A percentile compares a stretch with the other conserved stretches of the same genome.
These are phyloP conservation scores for Ceratosolen solmsi DNA, from an alignment of 1,140 invertebrate genomes.

Conservation along the genomic window DNA sequence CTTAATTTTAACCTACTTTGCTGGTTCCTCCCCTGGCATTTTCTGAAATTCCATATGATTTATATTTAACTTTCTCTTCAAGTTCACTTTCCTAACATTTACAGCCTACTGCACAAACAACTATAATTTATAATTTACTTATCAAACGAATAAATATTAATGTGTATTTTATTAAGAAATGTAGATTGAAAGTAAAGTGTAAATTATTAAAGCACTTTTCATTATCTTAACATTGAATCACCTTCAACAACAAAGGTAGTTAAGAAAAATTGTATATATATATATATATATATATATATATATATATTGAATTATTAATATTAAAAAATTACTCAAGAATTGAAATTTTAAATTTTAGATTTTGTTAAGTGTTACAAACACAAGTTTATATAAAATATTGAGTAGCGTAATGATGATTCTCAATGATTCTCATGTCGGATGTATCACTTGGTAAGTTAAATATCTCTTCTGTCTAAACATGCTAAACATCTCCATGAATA, in stretches of 20 bases:
- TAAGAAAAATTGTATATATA: too few relatives aligned
- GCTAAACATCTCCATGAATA: not conserved
- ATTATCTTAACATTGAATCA: too few relatives aligned
- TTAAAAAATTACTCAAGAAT: not conserved
- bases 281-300: too few relatives aligned
- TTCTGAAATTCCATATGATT: slow-evolving; percentile 34
- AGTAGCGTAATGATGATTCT: too few relatives aligned
- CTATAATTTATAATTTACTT: not conserved
- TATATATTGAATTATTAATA: not conserved
- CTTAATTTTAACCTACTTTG: slow-evolving; percentile 13
- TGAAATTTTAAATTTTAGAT: not conserved
- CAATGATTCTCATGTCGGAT: too few relatives aligned
- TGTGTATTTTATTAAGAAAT: not conserved
- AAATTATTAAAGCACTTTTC: too few relatives aligned
- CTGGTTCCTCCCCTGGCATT: slow-evolving; percentile 21
- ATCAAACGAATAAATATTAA: not conserved
- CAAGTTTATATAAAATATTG: not conserved
- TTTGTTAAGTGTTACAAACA: not conserved
- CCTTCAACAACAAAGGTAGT: too few relatives aligned
- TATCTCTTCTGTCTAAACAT: not conserved
- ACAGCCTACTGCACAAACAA: not conserved
- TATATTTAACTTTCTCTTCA: not conserved
- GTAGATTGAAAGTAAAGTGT: too few relatives aligned
- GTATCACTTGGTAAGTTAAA: too few relatives aligned
- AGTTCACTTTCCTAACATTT: not conserved